A percentile compares a stretch with the other conserved stretches of the same genome.
These are phyloP conservation scores for Seriola dumerili DNA, from an alignment of 2,113 vertebrate genomes.

Conservation along the genomic window DNA sequence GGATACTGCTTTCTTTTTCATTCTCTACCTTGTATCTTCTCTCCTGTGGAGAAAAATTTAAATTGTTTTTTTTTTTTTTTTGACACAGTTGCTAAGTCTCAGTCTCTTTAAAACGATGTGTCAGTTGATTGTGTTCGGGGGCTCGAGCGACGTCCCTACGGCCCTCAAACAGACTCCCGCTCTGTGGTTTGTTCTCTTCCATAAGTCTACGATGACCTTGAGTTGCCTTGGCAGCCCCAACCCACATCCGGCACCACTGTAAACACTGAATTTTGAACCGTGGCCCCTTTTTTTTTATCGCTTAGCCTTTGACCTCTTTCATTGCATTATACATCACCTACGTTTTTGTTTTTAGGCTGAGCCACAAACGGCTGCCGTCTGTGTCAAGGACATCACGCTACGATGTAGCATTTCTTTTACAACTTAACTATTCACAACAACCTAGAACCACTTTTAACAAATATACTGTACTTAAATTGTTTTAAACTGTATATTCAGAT, in stretches of 20 bases:
- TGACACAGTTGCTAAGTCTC: conserved; percentile 65
- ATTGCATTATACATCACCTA: conserved; percentile 44
- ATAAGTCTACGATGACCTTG: background rate
- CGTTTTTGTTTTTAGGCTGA: conserved; percentile 42
- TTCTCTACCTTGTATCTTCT: conserved; percentile 50
- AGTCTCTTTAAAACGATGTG: conserved; percentile 56
- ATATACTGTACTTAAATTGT: conserved; percentile 78
- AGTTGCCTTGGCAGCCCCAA: conserved; percentile 44
- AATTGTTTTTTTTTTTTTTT: conserved; percentile 29
- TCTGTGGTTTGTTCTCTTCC: conserved; percentile 43
- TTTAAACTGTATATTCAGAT: conserved; percentile 78
- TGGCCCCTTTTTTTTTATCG: conserved; percentile 22
- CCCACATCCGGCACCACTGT: conserved; percentile 63
- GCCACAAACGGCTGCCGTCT: conserved; percentile 45
- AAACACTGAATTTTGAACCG: conserved; percentile 75
- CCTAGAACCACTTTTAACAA: conserved; percentile 78
- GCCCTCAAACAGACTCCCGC: conserved; percentile 38
- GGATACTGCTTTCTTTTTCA: conserved; percentile 49
- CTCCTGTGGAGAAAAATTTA: conserved; percentile 26
- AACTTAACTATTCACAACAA: conserved; percentile 79
- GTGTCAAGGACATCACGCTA: conserved; percentile 45
- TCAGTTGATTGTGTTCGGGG: conserved; percentile 74
- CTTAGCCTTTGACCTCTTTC: conserved; percentile 45
- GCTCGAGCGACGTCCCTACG: conserved; percentile 19
- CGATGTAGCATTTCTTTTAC: conserved; percentile 68